Conservation (phyloP, 2,888 invertebrate genomes). For the Nephrotoma appendiculata region DNA sequence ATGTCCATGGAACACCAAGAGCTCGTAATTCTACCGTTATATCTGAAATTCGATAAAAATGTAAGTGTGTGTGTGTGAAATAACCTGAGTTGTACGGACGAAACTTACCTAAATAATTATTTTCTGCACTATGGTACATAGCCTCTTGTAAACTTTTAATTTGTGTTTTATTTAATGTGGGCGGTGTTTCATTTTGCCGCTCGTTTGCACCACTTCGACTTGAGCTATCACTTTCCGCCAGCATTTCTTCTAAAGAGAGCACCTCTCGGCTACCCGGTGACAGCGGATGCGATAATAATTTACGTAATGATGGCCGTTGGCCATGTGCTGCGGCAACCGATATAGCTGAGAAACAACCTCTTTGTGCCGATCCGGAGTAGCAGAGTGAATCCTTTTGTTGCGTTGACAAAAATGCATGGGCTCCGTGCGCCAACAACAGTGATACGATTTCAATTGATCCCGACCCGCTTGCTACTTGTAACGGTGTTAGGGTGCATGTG, state of each 20-base stretch:
- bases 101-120: slow-evolving; percentile 60
- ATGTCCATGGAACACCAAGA: slow-evolving; percentile 77
- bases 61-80: not conserved
- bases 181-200: slow-evolving; percentile 27
- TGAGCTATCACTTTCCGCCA: slow-evolving; percentile 60
- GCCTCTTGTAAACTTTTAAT: slow-evolving; percentile 79
- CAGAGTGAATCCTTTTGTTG: slow-evolving; percentile 70
- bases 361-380: slow-evolving; percentile 72
- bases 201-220: slow-evolving; percentile 23
- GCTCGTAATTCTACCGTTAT: slow-evolving; percentile 78
- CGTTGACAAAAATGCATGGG: slow-evolving; percentile 77
- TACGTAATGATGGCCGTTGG: slow-evolving; percentile 61
- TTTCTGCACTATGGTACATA: slow-evolving; percentile 88
- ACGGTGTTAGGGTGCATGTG: slow-evolving; percentile 72
- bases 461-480: slow-evolving; percentile 74
- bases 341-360: slow-evolving; percentile 73
- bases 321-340: slow-evolving; percentile 84
- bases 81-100: not conserved
- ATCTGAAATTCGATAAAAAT: slow-evolving; percentile 35
- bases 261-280: slow-evolving; percentile 55
- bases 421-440: slow-evolving; percentile 66
- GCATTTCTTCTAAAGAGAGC: slow-evolving; percentile 74
- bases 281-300: slow-evolving; percentile 58
- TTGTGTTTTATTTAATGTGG: slow-evolving; percentile 59
- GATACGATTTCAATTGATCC: slow-evolving; percentile 70